Base-by-base conservation (phyloP, 1,140 invertebrate genomes). In the Drosophila sechellia region DNA sequence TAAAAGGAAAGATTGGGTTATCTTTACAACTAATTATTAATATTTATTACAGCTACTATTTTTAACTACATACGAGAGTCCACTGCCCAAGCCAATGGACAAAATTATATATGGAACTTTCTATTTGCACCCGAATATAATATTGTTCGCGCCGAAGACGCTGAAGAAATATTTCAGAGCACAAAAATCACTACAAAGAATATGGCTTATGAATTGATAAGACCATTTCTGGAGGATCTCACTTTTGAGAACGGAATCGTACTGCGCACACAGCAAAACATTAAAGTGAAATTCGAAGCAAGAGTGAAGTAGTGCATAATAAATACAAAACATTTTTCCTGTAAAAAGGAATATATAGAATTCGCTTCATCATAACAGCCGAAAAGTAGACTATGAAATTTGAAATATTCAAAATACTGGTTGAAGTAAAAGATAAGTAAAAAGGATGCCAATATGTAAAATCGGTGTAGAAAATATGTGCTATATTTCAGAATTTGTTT, bases 161-260 rank as follows among this genome's bases (percentile, higher is more conserved):
- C 75, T 4, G 84, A 90, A 15, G 72, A 89, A 53, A 69, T 91
- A 8, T 64, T 91, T 20, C 83, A 91, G 20, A 91, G 70, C 45
- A 73, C 85, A 5, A 78, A 74, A 12, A 13, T 91, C 8, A 83
- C 90, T 53, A 80, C 71, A 5, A 92, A 92, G 56, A 77, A 75
- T 35, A n/a, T 75, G 17, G 43, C 77, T 2, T 93, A 93, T 68
- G 81, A 93, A 3, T 94, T 95, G 65, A 78, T 97, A 1, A 91
- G 94, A 54, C 94, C 94, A 2, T 96, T 95, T 94, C 92, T 96
- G n/a, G 75, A 91, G 35, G 89, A 91, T 31, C 39, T 91, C 0
- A 73, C 69, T 3, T 81, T 90, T 37, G 77, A 91, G 37, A 75
- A 81, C 22, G 87, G 89, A 12, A 73, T 91, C 15, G 78, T 91